phyloP scores from a whole-genome alignment of 35 echinoderm and acorn worm species.

The Apostichopus japonicus region DNA sequence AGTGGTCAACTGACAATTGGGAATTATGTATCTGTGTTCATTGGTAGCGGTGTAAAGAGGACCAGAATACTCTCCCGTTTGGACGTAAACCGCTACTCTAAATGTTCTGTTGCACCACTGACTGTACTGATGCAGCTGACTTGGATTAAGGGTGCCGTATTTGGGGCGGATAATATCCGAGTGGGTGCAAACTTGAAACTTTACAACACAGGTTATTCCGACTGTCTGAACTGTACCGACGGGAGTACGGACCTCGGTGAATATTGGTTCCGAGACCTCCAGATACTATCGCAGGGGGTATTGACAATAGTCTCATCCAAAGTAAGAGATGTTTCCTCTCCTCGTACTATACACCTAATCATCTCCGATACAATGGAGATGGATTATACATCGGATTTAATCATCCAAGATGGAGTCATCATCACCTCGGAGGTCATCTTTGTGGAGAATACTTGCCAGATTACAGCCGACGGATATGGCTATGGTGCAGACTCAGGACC shows the following conservation, averaged over 20 bases:
- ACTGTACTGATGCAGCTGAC: conserved; percentile 30
- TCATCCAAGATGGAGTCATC: conserved; percentile 51
- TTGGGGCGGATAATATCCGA: conserved; percentile 60
- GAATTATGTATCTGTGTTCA: conserved; percentile 15
- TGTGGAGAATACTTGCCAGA: conserved; percentile 46
- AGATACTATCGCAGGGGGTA: conserved; percentile 47
- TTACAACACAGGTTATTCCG: conserved; percentile 63
- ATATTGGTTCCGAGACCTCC: conserved; percentile 57
- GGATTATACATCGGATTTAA: conserved; percentile 55
- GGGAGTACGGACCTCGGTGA: conserved; percentile 68
- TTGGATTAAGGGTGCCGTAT: conserved; percentile 58
- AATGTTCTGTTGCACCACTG: conserved; percentile 53
- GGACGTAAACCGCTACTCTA: conserved; percentile 19
- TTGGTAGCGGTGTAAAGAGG: conserved; percentile 42
- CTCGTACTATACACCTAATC: conserved; percentile 50
- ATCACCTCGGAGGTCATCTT: conserved; percentile 53
- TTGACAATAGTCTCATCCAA: conserved; percentile 41
- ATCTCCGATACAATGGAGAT: conserved; percentile 63
- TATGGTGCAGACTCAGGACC: conserved; percentile 57
- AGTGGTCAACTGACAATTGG: conserved; percentile 42
- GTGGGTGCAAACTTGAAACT: conserved; percentile 55
- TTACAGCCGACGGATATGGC: conserved; percentile 59
- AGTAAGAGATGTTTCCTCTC: background rate
- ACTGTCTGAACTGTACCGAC: conserved; percentile 75
- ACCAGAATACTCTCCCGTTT: conserved; percentile 49